These are phyloP conservation scores for Trachemys scripta DNA, from an alignment of 2,113 vertebrate genomes.

Conservation along the genomic window DNA sequence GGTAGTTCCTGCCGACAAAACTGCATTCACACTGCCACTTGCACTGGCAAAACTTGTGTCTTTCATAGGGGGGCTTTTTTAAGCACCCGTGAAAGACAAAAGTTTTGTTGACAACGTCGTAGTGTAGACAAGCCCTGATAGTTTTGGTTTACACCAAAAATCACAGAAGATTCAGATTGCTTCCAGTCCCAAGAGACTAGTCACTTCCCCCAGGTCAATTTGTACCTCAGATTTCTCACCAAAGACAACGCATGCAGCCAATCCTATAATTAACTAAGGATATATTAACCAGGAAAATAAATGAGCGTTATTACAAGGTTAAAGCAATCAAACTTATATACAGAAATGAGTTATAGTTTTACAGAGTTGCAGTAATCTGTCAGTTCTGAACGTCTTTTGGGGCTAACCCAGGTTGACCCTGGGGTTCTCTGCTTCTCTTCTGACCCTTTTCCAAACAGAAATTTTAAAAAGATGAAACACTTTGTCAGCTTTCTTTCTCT, in stretches of 20 bases:
- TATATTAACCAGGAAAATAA: neutral
- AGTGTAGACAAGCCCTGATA: no score
- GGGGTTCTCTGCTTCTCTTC: neutral
- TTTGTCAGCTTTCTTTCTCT: no score
- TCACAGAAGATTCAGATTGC: neutral
- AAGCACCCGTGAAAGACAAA: no score
- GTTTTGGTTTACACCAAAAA: neutral
- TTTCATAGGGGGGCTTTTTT: no score
- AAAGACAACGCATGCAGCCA: neutral
- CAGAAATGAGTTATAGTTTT: neutral
- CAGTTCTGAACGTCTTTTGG: neutral
- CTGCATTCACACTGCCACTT: no score
- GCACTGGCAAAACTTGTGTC: no score
- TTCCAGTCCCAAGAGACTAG: neutral
- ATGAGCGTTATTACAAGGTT: neutral
- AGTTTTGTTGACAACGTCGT: no score
- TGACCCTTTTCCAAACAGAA: no score
- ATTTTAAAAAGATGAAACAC: no score
- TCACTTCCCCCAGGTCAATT: neutral
- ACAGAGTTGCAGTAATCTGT: neutral
- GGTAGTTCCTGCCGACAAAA: no score
- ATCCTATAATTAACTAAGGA: neutral
- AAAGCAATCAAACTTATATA: neutral
- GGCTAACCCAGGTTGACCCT: neutral
- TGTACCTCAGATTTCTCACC: neutral